Conservation (phyloP, 2,797 vertebrate species). For the Tangara arthus region DNA sequence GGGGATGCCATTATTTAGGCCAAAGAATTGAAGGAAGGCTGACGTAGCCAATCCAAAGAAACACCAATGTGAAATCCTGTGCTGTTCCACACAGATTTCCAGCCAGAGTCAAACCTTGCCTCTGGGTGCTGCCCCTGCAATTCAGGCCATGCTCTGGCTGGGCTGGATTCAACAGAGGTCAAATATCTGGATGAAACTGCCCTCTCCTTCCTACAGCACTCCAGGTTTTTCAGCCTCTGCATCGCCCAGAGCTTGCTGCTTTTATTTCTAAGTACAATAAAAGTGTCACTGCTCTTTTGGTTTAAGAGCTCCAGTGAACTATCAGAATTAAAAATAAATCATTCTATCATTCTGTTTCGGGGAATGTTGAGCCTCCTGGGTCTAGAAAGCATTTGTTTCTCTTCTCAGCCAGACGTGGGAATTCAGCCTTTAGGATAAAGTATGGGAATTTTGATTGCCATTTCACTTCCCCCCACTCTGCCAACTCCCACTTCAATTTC, state of each 20-base stretch:
- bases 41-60: background rate
- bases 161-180: accelerated
- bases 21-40: slow-evolving; percentile 56
- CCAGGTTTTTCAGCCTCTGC: background rate
- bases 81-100: background rate
- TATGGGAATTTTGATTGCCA: slow-evolving; percentile 14
- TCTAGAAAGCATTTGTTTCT: slow-evolving; percentile 43
- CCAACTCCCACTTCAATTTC: slow-evolving; percentile 37
- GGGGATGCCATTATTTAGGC: slow-evolving; percentile 15
- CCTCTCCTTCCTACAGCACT: background rate
- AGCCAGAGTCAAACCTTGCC: background rate
- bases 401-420: slow-evolving; percentile 41
- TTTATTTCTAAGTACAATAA: background rate
- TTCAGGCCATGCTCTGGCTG: background rate
- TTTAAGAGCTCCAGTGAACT: background rate
- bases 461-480: background rate
- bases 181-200: accelerated
- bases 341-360: background rate
- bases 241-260: accelerated
- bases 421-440: slow-evolving; percentile 31
- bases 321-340: slow-evolving; percentile 50
- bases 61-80: background rate
- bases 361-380: slow-evolving; percentile 18
- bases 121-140: background rate
- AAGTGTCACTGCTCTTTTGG: background rate